These are phyloP conservation scores for Osmoderma eremita DNA, from an alignment of 2,888 invertebrate genomes.

Conservation along the genomic window DNA sequence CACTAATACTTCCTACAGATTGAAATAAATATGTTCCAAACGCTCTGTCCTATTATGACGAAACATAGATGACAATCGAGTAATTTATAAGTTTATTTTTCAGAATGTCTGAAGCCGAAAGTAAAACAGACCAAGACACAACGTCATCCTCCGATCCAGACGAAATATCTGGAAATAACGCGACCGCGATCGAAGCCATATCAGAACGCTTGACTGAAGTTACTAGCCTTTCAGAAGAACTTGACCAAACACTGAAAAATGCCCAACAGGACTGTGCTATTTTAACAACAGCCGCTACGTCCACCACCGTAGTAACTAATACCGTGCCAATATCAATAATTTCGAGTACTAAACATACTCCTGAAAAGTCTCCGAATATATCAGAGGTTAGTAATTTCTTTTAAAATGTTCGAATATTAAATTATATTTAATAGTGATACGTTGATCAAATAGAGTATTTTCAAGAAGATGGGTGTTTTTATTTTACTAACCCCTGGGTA, in stretches of 20 bases:
- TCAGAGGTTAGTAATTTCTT: conserved; percentile 41
- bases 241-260: conserved; percentile 70
- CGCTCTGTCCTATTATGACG: not conserved
- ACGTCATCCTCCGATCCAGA: conserved; percentile 45
- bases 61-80: not conserved
- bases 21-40: too few species aligned
- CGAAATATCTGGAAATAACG: conserved; percentile 61
- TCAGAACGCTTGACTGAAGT: conserved; percentile 73
- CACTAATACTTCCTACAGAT: too few species aligned
- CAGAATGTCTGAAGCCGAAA: conserved; percentile 51
- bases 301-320: conserved; percentile 42
- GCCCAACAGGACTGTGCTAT: conserved; percentile 64
- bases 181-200: conserved; percentile 74
- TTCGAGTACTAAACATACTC: conserved; percentile 34
- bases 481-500: conserved; percentile 28
- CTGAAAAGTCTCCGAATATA: conserved; percentile 38
- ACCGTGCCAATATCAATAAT: conserved; percentile 40
- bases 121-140: conserved; percentile 47
- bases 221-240: conserved; percentile 73
- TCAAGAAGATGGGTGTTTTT: conserved; percentile 39
- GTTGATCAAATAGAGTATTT: conserved; percentile 25
- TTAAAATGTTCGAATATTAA: conserved; percentile 7
- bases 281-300: conserved; percentile 52
- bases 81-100: conserved; percentile 33
- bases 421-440: conserved; percentile 5